phyloP scores from a whole-genome alignment of 2,113 vertebrate species.

The Conger conger region DNA sequence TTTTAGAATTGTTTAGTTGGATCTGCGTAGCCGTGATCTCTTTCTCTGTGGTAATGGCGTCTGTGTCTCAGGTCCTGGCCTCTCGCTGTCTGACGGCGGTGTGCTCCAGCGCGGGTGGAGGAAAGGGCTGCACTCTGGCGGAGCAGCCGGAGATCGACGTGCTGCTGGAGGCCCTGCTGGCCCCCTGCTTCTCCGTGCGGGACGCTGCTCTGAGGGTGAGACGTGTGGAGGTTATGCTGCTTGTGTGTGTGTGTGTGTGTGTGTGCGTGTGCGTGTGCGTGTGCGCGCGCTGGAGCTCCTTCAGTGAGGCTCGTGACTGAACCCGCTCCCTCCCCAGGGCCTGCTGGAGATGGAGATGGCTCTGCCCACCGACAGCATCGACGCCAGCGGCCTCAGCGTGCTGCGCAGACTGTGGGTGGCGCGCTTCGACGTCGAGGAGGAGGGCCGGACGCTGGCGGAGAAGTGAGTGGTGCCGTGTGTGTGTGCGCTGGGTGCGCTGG shows the following conservation, averaged over 20 bases:
- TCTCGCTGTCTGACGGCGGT: slow-evolving; percentile 82
- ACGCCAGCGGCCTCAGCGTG: slow-evolving; percentile 82
- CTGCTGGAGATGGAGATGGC: slow-evolving; percentile 92
- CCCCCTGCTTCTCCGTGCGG: slow-evolving; percentile 86
- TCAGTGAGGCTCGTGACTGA: neutral
- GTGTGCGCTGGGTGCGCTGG: too few relatives aligned
- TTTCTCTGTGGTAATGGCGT: too few relatives aligned
- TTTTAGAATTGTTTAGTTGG: too few relatives aligned
- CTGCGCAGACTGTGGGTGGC: slow-evolving; percentile 91
- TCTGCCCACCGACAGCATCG: slow-evolving; percentile 83
- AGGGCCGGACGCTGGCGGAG: slow-evolving; percentile 79
- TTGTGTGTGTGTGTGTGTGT: neutral
- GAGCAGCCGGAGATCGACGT: slow-evolving; percentile 91
- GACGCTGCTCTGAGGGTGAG: slow-evolving; percentile 90
- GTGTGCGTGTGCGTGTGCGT: neutral
- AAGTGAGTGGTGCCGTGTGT: slow-evolving; percentile 75
- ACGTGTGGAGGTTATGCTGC: slow-evolving; percentile 58
- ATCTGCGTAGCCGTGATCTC: too few relatives aligned
- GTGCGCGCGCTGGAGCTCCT: neutral
- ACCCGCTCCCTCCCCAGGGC: slow-evolving; percentile 68
- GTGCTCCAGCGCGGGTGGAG: slow-evolving; percentile 85
- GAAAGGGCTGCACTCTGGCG: slow-evolving; percentile 83
- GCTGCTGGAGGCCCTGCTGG: slow-evolving; percentile 82
- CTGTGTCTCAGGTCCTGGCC: slow-evolving; percentile 79
- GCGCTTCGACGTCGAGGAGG: slow-evolving; percentile 88